These are phyloP conservation scores for Cerceris rybyensis DNA, from an alignment of 2,888 invertebrate species.

Conservation along the genomic window DNA sequence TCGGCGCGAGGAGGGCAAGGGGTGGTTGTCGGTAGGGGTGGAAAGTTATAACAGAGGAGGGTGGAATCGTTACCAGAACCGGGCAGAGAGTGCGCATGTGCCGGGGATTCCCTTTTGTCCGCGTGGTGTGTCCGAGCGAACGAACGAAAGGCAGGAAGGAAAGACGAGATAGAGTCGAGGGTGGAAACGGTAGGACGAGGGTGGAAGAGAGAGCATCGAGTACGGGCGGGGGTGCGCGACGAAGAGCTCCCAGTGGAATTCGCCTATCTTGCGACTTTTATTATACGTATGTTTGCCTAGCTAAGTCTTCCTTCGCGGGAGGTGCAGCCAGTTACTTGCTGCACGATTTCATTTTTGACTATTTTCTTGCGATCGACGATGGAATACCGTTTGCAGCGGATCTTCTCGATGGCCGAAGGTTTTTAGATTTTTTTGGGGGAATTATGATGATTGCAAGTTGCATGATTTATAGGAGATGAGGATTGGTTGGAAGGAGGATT, in stretches of 20 bases:
- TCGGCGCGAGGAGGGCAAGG: constrained; percentile 31
- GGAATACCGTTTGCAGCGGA: too few species aligned
- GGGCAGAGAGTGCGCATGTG: constrained; percentile 75
- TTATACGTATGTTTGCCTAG: constrained; percentile 67
- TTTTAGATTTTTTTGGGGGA: too few species aligned
- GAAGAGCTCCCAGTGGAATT: constrained; percentile 73
- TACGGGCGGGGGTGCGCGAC: constrained; percentile 19
- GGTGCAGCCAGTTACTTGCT: constrained; percentile 23
- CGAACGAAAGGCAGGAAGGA: constrained; percentile 28
- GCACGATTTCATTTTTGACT: constrained; percentile 28
- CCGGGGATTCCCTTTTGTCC: constrained; percentile 75
- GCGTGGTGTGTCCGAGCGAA: constrained; percentile 59
- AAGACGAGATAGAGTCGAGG: constrained; percentile 21
- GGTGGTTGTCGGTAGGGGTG: constrained; percentile 25
- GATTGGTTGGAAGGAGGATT: too few species aligned
- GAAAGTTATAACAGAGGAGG: constrained; percentile 46
- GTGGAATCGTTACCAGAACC: constrained; percentile 73
- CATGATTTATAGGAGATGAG: too few species aligned
- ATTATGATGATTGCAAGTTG: too few species aligned
- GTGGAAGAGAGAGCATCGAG: constrained; percentile 9
- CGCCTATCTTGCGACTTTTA: constrained; percentile 76
- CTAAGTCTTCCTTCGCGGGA: constrained; percentile 40
- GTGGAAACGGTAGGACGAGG: background rate
- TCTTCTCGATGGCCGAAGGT: too few species aligned
- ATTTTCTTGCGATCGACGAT: background rate